Evolutionary conservation across 2,888 invertebrate species (phyloP).

Genomic region (Epinotia brunnichana): DNA sequence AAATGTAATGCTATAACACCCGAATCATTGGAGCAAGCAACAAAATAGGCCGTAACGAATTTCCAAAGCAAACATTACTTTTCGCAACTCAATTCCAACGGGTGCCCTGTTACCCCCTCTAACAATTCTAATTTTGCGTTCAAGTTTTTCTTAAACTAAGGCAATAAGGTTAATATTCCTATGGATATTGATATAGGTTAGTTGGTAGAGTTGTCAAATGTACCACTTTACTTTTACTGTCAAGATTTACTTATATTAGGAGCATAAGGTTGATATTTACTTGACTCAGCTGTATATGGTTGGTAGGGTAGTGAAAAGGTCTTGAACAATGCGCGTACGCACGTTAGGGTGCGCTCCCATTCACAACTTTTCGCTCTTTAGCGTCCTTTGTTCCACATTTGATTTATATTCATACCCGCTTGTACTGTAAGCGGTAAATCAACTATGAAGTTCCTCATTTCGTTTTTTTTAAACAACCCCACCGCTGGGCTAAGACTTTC

Average conservation of each 20-base stretch:
- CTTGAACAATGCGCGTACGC: constrained; percentile 67
- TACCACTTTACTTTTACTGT: constrained; percentile 27
- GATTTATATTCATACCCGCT: constrained; percentile 83
- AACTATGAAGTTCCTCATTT: constrained; percentile 65
- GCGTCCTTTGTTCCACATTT: constrained; percentile 78
- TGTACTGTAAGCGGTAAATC: constrained; percentile 79
- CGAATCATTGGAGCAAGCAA: constrained; percentile 69
- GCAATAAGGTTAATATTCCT: constrained; percentile 49
- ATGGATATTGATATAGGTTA: constrained; percentile 15
- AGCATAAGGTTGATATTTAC: constrained; percentile 49
- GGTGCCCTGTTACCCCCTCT: constrained; percentile 64
- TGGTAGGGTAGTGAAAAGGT: constrained; percentile 58
- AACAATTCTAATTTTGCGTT: constrained; percentile 6
- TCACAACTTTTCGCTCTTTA: constrained; percentile 83
- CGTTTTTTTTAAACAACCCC: constrained; percentile 11
- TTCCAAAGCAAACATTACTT: constrained; percentile 81
- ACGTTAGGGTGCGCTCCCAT: constrained; percentile 74
- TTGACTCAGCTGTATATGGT: constrained; percentile 12
- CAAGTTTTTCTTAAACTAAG: constrained; percentile 40
- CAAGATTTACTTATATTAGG: constrained; percentile 41
- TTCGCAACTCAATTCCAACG: constrained; percentile 75
- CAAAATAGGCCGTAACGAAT: constrained; percentile 80
- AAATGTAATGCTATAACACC: constrained; percentile 61
- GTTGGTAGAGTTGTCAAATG: constrained; percentile 56
- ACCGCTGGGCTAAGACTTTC: neutral